Percentiles rank a stretch among this genome's conserved stretches.
These are phyloP conservation scores for Lomographa bimaculata DNA, from an alignment of 2,888 invertebrate genomes.

Conservation along the genomic window DNA sequence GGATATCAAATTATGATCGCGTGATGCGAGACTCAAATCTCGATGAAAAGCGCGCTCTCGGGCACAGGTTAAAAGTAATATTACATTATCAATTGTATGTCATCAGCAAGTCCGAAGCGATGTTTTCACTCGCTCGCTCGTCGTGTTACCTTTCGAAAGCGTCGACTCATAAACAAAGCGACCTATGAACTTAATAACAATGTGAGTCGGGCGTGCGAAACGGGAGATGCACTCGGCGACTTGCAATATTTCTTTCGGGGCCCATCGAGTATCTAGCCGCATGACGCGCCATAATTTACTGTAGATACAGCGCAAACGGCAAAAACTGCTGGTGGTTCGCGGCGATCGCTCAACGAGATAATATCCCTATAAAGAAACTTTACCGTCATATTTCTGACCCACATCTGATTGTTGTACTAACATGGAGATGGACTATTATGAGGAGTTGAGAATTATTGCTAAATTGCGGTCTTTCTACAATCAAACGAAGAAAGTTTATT, in stretches of 20 bases:
- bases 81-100: constrained; percentile 80
- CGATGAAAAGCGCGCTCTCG: constrained; percentile 53
- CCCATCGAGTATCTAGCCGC: constrained; percentile 64
- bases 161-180: constrained; percentile 79
- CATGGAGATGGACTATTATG: constrained; percentile 56
- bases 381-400: constrained; percentile 64
- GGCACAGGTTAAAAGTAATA: constrained; percentile 67
- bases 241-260: constrained; percentile 74
- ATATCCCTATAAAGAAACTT: constrained; percentile 57
- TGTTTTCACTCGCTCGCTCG: constrained; percentile 73
- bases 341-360: constrained; percentile 60
- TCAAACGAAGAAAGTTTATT: constrained; percentile 24
- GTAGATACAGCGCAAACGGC: constrained; percentile 48
- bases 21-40: constrained; percentile 45
- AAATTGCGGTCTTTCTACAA: constrained; percentile 15
- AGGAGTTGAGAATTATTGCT: constrained; percentile 38
- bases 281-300: constrained; percentile 65
- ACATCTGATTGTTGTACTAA: constrained; percentile 62
- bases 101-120: constrained; percentile 68
- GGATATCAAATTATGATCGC: constrained; percentile 33
- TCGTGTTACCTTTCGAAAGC: constrained; percentile 81
- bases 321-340: constrained; percentile 59
- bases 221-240: constrained; percentile 74
- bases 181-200: constrained; percentile 82
- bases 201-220: constrained; percentile 80